phyloP scores from a whole-genome alignment of 2,113 vertebrate genomes.

The Microcebus murinus region DNA sequence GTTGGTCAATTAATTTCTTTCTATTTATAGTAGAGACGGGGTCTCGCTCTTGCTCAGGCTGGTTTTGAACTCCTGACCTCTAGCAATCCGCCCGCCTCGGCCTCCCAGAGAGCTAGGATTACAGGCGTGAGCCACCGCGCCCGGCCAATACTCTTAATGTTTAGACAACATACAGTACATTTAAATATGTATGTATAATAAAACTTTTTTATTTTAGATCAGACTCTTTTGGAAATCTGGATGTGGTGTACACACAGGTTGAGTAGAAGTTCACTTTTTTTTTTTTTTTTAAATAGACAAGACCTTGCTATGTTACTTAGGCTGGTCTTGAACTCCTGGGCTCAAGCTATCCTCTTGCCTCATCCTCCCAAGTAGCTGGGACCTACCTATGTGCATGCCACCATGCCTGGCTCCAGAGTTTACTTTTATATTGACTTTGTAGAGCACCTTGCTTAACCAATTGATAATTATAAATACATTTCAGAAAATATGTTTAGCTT shows the following conservation, averaged over 20 bases:
- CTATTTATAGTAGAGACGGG: too few species aligned
- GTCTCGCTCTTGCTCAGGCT: too few species aligned
- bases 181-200: not conserved
- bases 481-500: conserved; percentile 9
- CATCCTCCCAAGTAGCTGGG: not conserved
- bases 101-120: too few species aligned
- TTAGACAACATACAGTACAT: not conserved
- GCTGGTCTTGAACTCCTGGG: not conserved
- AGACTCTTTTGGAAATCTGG: not conserved
- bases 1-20: too few species aligned
- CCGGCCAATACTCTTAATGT: not conserved
- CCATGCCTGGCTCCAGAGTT: not conserved
- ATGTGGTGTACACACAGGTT: not conserved
- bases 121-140: too few species aligned
- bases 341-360: not conserved
- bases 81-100: too few species aligned
- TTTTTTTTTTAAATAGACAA: not conserved
- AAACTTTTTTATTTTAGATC: conserved; percentile 4
- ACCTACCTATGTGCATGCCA: not conserved
- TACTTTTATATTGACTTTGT: conserved; percentile 16
- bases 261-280: conserved; percentile 7
- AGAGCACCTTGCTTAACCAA: not conserved
- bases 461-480: not conserved
- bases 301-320: not conserved
- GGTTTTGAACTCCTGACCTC: too few species aligned